phyloP scores from a whole-genome alignment of 1,140 invertebrate species.

The Babylonia areolata region DNA sequence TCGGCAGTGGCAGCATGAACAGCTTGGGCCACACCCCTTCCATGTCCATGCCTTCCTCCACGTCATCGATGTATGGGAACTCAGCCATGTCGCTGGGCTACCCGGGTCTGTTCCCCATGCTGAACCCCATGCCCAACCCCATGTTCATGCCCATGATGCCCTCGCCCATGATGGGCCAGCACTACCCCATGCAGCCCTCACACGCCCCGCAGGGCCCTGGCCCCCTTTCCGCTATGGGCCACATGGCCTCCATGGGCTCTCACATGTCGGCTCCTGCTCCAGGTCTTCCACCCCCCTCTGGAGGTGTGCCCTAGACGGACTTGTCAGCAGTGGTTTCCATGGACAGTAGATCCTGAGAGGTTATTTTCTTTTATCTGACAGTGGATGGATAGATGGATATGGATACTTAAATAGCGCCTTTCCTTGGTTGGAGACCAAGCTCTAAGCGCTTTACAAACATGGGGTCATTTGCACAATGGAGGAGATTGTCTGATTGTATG shows the following conservation, averaged over 20 bases:
- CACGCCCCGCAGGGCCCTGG: background rate
- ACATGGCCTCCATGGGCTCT: constrained; percentile 37
- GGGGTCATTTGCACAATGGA: no score
- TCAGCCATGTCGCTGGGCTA: constrained; percentile 30
- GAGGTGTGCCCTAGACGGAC: background rate
- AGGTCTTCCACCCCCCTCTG: constrained; percentile 10
- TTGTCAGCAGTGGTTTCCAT: no score
- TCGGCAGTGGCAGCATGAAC: background rate
- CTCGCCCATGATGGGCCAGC: constrained; percentile 39
- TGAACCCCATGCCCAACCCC: constrained; percentile 33
- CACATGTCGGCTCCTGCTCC: constrained; percentile 19
- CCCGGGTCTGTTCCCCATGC: constrained; percentile 36
- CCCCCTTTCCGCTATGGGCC: constrained; percentile 32
- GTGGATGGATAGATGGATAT: background rate
- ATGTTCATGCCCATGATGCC: constrained; percentile 34
- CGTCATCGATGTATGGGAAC: constrained; percentile 15
- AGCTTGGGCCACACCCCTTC: background rate
- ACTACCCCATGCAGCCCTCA: constrained; percentile 35
- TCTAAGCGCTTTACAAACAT: no score
- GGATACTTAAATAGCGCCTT: background rate
- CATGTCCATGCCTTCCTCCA: background rate
- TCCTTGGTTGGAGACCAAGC: background rate
- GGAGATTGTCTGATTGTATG: no score
- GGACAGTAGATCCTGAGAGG: no score
- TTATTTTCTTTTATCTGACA: no score